phyloP scores from a whole-genome alignment of 2,888 invertebrate species.

The Steinernema hermaphroditum region DNA sequence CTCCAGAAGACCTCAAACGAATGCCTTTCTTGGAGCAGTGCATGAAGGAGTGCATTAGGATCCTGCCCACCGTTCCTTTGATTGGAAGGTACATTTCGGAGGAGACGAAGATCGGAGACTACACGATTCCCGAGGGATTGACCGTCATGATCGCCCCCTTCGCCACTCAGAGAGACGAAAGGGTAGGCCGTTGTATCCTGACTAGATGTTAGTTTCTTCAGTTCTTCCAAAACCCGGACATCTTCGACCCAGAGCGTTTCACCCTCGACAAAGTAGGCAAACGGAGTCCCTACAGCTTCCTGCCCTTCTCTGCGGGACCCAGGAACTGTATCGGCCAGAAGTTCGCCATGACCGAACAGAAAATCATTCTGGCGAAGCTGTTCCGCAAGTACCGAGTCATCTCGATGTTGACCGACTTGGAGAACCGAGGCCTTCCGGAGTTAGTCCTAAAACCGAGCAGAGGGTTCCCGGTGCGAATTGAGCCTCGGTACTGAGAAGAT shows the following conservation, averaged over 20 bases:
- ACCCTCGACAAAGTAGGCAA: constrained; percentile 62
- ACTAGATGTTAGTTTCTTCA: constrained; percentile 15
- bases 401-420: constrained; percentile 40
- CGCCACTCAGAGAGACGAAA: constrained; percentile 66
- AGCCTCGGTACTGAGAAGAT: constrained; percentile 26
- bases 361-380: constrained; percentile 60
- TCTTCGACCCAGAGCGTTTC: constrained; percentile 69
- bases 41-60: constrained; percentile 47
- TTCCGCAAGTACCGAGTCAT: constrained; percentile 41
- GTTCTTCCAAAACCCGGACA: constrained; percentile 66
- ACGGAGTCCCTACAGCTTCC: constrained; percentile 56
- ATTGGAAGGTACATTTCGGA: constrained; percentile 55
- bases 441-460: constrained; percentile 38
- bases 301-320: constrained; percentile 63
- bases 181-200: constrained; percentile 36
- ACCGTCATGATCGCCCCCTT: constrained; percentile 57
- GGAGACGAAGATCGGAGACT: constrained; percentile 53
- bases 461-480: constrained; percentile 37
- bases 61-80: constrained; percentile 50
- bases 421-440: constrained; percentile 45
- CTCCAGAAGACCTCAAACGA: constrained; percentile 47
- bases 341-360: constrained; percentile 69
- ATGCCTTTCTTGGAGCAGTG: constrained; percentile 51
- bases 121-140: constrained; percentile 63
- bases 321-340: constrained; percentile 67